Evolutionary conservation across 64 coral and sea anemone species (phyloP).

Genomic region (Montipora foliosa): DNA sequence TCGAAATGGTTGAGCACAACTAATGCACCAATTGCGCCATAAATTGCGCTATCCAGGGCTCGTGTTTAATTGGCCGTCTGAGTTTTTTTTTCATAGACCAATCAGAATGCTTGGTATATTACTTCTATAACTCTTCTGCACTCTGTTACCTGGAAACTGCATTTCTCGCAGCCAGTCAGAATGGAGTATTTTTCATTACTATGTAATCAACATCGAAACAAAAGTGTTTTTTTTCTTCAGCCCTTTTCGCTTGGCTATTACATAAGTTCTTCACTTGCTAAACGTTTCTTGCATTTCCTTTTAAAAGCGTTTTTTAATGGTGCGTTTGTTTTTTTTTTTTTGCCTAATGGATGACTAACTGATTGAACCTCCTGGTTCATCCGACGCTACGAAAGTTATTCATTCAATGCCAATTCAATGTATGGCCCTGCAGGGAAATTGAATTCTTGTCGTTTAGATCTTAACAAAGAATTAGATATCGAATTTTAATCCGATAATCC

Average conservation of each 20-base stretch:
- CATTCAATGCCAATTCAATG: background rate
- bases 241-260: conserved; percentile 46
- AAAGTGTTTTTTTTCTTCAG: conserved; percentile 6
- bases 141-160: too few species aligned
- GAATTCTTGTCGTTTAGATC: conserved; percentile 34
- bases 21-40: too few species aligned
- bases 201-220: conserved; percentile 25
- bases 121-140: too few species aligned
- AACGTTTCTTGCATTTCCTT: conserved; percentile 7
- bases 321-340: background rate
- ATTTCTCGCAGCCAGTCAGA: too few species aligned
- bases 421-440: conserved; percentile 8
- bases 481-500: background rate
- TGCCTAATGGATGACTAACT: background rate
- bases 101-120: too few species aligned
- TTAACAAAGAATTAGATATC: background rate
- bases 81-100: too few species aligned
- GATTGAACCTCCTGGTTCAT: too few species aligned
- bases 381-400: conserved; percentile 6
- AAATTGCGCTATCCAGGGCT: too few species aligned
- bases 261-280: conserved; percentile 5
- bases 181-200: too few species aligned
- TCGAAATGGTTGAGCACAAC: too few species aligned
- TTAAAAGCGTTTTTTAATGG: conserved; percentile 24
- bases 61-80: too few species aligned